Conservation (phyloP, 2,888 invertebrate species). For the Cetonia aurata region DNA sequence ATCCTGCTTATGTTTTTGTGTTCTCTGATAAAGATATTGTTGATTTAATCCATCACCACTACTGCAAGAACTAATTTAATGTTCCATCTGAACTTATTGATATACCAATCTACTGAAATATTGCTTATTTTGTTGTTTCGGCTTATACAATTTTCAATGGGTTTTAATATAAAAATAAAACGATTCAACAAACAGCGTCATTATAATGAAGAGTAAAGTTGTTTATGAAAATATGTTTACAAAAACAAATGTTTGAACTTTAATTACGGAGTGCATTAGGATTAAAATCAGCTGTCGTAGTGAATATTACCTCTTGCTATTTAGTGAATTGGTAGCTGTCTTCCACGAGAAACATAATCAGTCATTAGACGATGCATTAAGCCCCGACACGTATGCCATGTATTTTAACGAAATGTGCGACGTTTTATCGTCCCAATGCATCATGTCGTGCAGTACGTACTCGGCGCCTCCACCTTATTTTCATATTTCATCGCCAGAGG, state of each 20-base stretch:
- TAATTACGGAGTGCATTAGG: background rate
- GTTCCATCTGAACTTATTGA: too few species aligned
- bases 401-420: conserved; percentile 39
- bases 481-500: conserved; percentile 34
- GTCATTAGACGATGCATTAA: conserved; percentile 39
- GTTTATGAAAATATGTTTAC: too few species aligned
- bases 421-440: conserved; percentile 38
- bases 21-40: too few species aligned
- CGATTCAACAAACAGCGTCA: too few species aligned
- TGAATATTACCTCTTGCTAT: conserved; percentile 9
- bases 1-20: too few species aligned
- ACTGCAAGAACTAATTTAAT: too few species aligned
- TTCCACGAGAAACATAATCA: conserved; percentile 26
- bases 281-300: background rate
- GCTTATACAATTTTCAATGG: too few species aligned
- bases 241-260: background rate
- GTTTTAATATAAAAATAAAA: too few species aligned
- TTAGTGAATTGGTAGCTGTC: conserved; percentile 18
- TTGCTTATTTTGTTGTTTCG: too few species aligned
- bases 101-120: too few species aligned
- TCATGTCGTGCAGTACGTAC: conserved; percentile 27
- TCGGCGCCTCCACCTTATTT: conserved; percentile 39
- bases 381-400: conserved; percentile 24
- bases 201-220: too few species aligned
- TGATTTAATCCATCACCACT: too few species aligned